Evolutionary conservation across 2,113 vertebrate species (phyloP).

Genomic region (Garra rufa): DNA sequence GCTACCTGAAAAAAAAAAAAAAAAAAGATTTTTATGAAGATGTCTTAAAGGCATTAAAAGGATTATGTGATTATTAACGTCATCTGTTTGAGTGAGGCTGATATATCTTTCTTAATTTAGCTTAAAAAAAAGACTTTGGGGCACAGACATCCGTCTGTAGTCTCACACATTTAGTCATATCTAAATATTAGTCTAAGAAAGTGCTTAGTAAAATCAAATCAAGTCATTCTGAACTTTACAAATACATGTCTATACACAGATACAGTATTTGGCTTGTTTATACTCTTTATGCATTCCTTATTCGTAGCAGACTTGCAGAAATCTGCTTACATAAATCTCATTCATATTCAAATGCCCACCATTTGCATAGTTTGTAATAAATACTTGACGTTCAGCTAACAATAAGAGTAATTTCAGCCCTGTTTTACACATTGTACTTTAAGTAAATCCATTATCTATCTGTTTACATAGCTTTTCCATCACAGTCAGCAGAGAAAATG

Average conservation of each 20-base stretch:
- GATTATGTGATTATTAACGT: conserved; percentile 4
- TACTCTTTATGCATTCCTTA: neutral
- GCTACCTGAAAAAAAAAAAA: neutral
- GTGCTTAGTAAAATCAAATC: neutral
- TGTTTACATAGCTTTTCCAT: neutral
- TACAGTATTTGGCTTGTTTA: neutral
- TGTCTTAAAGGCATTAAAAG: neutral
- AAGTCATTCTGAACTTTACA: neutral
- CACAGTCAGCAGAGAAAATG: neutral
- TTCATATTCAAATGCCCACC: neutral
- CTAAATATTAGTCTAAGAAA: neutral
- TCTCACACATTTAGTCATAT: neutral
- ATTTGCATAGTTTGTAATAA: neutral
- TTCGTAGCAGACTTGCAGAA: neutral
- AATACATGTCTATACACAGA: neutral
- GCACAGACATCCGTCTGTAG: neutral
- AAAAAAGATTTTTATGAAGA: neutral
- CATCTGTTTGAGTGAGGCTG: conserved; percentile 5
- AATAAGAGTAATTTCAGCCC: neutral
- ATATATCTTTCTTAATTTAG: conserved; percentile 10
- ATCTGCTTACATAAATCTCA: neutral
- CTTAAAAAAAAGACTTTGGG: neutral
- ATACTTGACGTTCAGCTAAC: neutral
- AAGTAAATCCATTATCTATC: neutral
- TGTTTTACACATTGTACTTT: neutral